Conservation (phyloP, 2,888 invertebrate species). For the Troides oblongomaculatus region DNA sequence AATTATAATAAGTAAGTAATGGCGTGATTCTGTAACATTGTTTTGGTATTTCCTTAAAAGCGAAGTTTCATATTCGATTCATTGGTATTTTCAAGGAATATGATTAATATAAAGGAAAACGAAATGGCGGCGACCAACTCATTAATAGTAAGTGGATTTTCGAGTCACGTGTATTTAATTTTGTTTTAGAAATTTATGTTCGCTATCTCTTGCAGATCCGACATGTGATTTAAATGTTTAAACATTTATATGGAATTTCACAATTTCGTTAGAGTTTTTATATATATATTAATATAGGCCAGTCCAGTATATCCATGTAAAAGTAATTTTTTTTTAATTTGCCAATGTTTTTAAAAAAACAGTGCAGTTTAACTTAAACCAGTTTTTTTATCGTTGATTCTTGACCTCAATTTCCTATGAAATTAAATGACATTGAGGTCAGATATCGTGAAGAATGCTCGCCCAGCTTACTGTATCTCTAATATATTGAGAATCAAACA, state of each 20-base stretch:
- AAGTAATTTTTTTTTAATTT: not conserved
- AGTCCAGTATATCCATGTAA: not conserved
- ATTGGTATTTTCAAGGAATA: slow-evolving; percentile 35
- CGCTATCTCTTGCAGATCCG: slow-evolving; percentile 18
- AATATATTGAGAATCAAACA: no score
- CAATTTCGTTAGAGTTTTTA: not conserved
- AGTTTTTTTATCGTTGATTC: no score
- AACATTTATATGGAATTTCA: slow-evolving; percentile 18
- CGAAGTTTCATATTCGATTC: slow-evolving; percentile 28
- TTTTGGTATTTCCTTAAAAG: slow-evolving; percentile 13
- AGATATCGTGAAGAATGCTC: no score
- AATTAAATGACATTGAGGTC: no score
- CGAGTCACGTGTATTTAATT: slow-evolving; percentile 24
- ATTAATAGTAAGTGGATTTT: slow-evolving; percentile 38
- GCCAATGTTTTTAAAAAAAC: no score
- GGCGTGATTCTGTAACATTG: slow-evolving; percentile 7
- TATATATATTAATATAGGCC: not conserved
- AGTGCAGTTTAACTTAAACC: no score
- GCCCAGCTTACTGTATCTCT: no score
- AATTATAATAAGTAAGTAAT: slow-evolving; percentile 9
- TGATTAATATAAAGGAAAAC: slow-evolving; percentile 32
- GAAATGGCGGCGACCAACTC: slow-evolving; percentile 32
- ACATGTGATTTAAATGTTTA: slow-evolving; percentile 12
- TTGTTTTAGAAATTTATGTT: slow-evolving; percentile 16
- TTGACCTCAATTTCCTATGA: no score